Evolutionary conservation across 1,140 invertebrate species (phyloP), one percentile per base, ranked within the genome.

Genomic region (Calliphora vicina): DNA sequence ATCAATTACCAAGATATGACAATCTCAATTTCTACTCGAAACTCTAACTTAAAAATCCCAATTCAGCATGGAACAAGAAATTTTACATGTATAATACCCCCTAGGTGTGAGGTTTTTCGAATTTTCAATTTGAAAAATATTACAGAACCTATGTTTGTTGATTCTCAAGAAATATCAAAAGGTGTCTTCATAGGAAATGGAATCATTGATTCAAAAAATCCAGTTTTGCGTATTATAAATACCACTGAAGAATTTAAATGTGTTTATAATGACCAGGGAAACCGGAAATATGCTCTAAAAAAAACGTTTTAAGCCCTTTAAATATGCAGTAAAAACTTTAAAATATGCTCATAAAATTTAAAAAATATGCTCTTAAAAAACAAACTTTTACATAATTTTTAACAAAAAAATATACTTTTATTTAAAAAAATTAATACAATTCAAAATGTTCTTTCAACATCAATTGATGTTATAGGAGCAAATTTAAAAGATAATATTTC

Each of bases 151-250:
- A 61, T 61, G 50, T 61, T 61, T 61, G 13, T 61, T 61, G 50
- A 61, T n/a, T 61, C 50, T 1, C 50, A 81, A 57, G 80, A 81
- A 29, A 26, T 81, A 61, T 57, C n/a, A 10, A 67, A 61, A 57
- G 50, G 42, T 8, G n/a, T 27, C 12, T 10, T 81, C 25, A 17
- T 61, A 61, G 50, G 13, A n/a, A n/a, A 61, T 1, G 50, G 50
- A 61, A 61, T 61, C 17, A 61, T 61, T n/a, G 50, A 61, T 61
- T 29, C 35, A n/a, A 26, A 26, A 0, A 57, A 81, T 57, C 45
- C 43, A 61, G 15, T 81, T 57, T 50, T 81, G 29, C 50, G 43
- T 35, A 67, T 57, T 61, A n/a, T 57, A 15, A 61, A 2, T 61
- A 81, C 23, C 9, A 57, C 42, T 0, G 20, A 57, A 1, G 80